These are phyloP conservation scores for Augochlorella aurata DNA, from an alignment of 2,888 invertebrate species.

Conservation along the genomic window DNA sequence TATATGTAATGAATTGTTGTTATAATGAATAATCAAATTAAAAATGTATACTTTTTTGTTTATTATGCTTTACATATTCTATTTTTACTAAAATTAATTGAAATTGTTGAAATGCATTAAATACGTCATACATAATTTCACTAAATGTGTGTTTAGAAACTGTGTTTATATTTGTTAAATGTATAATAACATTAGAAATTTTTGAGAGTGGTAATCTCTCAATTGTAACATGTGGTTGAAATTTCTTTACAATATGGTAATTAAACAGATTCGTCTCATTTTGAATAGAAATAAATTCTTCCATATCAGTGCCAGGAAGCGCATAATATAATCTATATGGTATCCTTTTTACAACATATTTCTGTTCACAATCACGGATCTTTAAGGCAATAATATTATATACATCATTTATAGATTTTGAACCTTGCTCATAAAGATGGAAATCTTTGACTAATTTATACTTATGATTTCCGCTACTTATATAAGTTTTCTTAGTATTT, in stretches of 20 bases:
- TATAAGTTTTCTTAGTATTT: conserved; percentile 85
- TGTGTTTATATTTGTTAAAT: conserved; percentile 61
- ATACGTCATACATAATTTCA: conserved; percentile 79
- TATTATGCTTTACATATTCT: conserved; percentile 68
- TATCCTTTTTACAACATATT: conserved; percentile 83
- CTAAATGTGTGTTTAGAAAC: conserved; percentile 73
- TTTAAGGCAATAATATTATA: conserved; percentile 84
- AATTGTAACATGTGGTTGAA: conserved; percentile 90
- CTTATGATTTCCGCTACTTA: conserved; percentile 84
- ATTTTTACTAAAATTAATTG: conserved; percentile 83
- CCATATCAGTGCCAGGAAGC: conserved; percentile 87
- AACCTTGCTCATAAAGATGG: conserved; percentile 88
- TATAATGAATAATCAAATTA: conserved; percentile 10
- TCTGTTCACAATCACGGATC: conserved; percentile 84
- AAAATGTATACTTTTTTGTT: conserved; percentile 18
- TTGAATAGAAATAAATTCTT: conserved; percentile 82
- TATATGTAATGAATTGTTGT: background rate
- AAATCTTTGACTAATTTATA: conserved; percentile 87
- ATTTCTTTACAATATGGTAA: conserved; percentile 84
- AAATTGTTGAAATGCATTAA: conserved; percentile 82
- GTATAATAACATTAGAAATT: conserved; percentile 80
- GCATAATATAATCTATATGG: conserved; percentile 88
- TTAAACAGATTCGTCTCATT: conserved; percentile 81
- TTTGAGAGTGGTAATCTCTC: conserved; percentile 87
- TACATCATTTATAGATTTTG: conserved; percentile 84